Evolutionary conservation across 2,113 vertebrate genomes (phyloP).

Genomic region (Melanerpes aurifrons): DNA sequence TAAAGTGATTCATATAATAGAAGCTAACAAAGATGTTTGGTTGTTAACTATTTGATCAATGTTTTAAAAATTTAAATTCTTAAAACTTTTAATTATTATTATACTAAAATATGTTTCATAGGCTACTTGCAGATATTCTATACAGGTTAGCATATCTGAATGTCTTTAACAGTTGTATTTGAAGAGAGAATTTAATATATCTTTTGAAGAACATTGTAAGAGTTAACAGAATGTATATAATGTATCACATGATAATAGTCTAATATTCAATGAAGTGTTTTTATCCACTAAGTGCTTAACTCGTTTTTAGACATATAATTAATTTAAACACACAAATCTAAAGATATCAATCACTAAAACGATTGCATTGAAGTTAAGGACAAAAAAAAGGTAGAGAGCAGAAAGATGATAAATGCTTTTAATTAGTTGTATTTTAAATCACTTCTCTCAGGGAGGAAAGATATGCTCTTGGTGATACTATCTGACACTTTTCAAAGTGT

Average conservation of each 20-base stretch:
- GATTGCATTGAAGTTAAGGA: neutral
- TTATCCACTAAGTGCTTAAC: neutral
- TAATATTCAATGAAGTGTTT: neutral
- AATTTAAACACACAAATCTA: neutral
- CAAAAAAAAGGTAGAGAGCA: neutral
- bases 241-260: neutral
- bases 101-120: neutral
- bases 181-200: neutral
- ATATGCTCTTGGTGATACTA: neutral
- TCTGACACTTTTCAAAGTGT: neutral
- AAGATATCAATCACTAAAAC: slow-evolving; percentile 29
- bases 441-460: neutral
- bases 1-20: neutral
- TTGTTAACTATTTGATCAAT: neutral
- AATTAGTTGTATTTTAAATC: slow-evolving; percentile 20
- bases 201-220: neutral
- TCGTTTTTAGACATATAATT: neutral
- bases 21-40: neutral
- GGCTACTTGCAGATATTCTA: neutral
- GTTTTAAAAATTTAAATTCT: neutral
- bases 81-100: neutral
- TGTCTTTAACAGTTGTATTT: neutral
- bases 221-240: neutral
- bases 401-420: slow-evolving; percentile 16
- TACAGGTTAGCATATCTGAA: neutral